Conservation (phyloP, 2,888 invertebrate species). For the Achlya flavicornis region DNA sequence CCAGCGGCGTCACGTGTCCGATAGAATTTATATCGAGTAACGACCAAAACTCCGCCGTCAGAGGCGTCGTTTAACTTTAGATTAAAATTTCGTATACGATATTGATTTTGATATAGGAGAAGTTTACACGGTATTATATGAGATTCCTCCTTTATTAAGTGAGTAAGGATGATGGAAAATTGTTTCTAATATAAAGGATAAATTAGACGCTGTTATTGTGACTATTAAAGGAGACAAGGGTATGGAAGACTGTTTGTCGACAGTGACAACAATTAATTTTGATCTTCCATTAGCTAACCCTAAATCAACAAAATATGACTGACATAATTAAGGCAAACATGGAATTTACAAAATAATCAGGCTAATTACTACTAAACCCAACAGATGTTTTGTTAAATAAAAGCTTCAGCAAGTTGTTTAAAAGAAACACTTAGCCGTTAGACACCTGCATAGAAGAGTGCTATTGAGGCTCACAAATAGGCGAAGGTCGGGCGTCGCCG, state of each 20-base stretch:
- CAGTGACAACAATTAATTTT: too few relatives aligned
- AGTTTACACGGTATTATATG: not conserved
- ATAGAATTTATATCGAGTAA: conserved; percentile 10
- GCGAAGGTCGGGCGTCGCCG: conserved; percentile 23
- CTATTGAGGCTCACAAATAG: conserved; percentile 46
- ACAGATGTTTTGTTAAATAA: conserved; percentile 44
- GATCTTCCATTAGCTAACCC: too few relatives aligned
- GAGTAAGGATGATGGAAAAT: not conserved
- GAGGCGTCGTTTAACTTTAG: conserved; percentile 1
- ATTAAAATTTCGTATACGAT: conserved; percentile 1
- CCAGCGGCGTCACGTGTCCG: conserved; percentile 17
- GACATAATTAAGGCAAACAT: not conserved
- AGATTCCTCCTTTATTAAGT: not conserved
- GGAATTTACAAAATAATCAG: conserved; percentile 1
- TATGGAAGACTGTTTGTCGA: not conserved
- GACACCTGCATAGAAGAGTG: conserved; percentile 36
- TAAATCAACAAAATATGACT: not conserved
- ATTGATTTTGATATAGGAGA: conserved; percentile 7
- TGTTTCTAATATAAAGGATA: not conserved
- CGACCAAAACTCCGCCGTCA: not conserved
- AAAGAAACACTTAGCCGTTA: conserved; percentile 48
- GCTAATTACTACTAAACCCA: conserved; percentile 21
- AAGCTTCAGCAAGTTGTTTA: conserved; percentile 38
- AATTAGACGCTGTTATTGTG: not conserved
- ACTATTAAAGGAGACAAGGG: not conserved